phyloP scores from a whole-genome alignment of 2,797 vertebrate species.

The Acrossocheilus wenchowensis region DNA sequence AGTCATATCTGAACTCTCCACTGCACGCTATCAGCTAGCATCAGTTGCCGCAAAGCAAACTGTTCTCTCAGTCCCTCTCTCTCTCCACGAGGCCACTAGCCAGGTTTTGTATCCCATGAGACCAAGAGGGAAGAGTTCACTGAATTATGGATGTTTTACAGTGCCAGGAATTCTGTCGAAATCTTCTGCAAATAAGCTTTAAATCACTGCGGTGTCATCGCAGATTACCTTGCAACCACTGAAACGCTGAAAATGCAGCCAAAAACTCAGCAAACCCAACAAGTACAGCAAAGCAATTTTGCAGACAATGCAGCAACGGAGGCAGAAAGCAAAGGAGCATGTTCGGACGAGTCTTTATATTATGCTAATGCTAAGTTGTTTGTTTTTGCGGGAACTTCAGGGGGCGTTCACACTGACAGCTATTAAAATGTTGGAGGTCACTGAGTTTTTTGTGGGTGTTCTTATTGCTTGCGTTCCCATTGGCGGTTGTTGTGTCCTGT shows the following conservation, averaged over 20 bases:
- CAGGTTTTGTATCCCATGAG: constrained; percentile 38
- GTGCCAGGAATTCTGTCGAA: constrained; percentile 46
- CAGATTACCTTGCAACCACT: constrained; percentile 36
- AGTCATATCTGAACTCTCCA: constrained; percentile 42
- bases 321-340: neutral
- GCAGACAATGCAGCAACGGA: constrained; percentile 11
- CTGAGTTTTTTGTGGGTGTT: constrained; percentile 5
- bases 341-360: neutral
- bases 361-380: constrained; percentile 24
- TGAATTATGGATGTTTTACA: constrained; percentile 53
- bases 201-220: constrained; percentile 48
- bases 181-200: constrained; percentile 54
- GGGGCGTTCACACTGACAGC: constrained; percentile 23
- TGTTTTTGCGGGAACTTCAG: constrained; percentile 21
- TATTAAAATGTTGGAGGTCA: constrained; percentile 25
- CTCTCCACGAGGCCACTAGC: constrained; percentile 42
- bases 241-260: constrained; percentile 44
- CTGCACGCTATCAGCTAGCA: constrained; percentile 36
- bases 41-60: constrained; percentile 41
- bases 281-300: constrained; percentile 6
- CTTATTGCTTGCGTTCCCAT: neutral
- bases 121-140: constrained; percentile 45
- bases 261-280: constrained; percentile 19
- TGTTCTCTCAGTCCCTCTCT: constrained; percentile 7
- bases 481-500: neutral